phyloP scores from a whole-genome alignment of 2,797 vertebrate species.

The Pipistrellus kuhlii region DNA sequence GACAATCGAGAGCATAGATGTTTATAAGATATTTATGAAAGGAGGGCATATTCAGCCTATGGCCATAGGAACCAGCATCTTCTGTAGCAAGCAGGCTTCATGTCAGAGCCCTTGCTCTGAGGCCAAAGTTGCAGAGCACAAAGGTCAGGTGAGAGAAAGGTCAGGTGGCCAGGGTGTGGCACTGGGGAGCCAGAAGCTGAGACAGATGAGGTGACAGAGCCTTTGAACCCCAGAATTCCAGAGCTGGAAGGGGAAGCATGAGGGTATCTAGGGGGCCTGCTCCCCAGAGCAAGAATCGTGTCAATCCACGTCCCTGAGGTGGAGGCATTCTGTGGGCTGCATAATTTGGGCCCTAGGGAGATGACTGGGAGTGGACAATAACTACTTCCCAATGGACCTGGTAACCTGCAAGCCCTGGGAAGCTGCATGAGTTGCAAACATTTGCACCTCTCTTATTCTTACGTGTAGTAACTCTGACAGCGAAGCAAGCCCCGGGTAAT shows the following conservation, averaged over 20 bases:
- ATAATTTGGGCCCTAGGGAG: background rate
- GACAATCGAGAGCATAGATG: background rate
- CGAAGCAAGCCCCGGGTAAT: background rate
- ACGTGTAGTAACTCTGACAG: background rate
- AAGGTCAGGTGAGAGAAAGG: background rate
- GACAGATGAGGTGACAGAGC: background rate
- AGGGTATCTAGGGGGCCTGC: background rate
- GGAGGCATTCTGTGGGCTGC: background rate
- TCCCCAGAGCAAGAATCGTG: background rate
- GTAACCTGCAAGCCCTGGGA: background rate
- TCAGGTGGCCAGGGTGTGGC: background rate
- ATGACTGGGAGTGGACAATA: rapidly evolving
- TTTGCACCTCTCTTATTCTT: background rate
- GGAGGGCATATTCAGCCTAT: background rate
- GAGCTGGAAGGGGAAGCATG: background rate
- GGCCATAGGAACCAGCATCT: background rate
- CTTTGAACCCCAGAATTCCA: background rate
- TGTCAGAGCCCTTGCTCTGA: background rate
- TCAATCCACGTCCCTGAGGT: background rate
- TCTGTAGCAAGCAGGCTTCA: background rate
- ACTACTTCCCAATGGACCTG: background rate
- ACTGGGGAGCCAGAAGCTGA: background rate
- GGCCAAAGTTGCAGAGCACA: background rate
- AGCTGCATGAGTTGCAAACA: background rate
- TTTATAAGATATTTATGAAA: background rate